These are phyloP conservation scores for Nudaria mundana DNA, from an alignment of 2,888 invertebrate genomes.

Conservation along the genomic window DNA sequence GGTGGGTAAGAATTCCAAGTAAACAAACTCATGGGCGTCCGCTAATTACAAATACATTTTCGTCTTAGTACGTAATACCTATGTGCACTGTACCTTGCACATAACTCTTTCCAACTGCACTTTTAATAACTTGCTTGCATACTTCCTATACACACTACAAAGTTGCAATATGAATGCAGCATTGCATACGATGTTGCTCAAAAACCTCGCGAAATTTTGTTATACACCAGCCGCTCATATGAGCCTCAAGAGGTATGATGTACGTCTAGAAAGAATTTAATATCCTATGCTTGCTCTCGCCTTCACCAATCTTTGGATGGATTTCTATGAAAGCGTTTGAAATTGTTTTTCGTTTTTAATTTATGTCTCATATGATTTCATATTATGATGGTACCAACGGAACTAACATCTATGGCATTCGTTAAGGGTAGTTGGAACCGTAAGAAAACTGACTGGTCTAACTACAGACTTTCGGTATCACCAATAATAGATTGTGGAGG, in stretches of 20 bases:
- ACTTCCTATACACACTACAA: not conserved
- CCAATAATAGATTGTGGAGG: no score
- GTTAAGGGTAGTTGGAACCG: no score
- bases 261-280: slow-evolving; percentile 39
- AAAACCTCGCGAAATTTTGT: slow-evolving; percentile 19
- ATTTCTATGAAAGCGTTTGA: slow-evolving; percentile 11
- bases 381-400: no score
- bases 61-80: no score
- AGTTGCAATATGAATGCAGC: no score
- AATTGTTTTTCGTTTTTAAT: not conserved
- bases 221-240: slow-evolving; percentile 11
- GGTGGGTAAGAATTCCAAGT: no score
- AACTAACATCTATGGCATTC: no score
- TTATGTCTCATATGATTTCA: not conserved
- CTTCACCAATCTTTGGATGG: slow-evolving; percentile 15
- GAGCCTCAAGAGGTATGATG: slow-evolving; percentile 22
- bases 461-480: no score
- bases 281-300: slow-evolving; percentile 26
- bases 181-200: slow-evolving; percentile 8
- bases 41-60: no score
- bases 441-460: no score
- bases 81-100: not conserved
- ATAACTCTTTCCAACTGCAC: not conserved
- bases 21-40: no score
- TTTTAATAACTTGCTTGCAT: not conserved